Evolutionary conservation across 64 coral and sea anemone species (phyloP).

Genomic region (Orbicella faveolata): DNA sequence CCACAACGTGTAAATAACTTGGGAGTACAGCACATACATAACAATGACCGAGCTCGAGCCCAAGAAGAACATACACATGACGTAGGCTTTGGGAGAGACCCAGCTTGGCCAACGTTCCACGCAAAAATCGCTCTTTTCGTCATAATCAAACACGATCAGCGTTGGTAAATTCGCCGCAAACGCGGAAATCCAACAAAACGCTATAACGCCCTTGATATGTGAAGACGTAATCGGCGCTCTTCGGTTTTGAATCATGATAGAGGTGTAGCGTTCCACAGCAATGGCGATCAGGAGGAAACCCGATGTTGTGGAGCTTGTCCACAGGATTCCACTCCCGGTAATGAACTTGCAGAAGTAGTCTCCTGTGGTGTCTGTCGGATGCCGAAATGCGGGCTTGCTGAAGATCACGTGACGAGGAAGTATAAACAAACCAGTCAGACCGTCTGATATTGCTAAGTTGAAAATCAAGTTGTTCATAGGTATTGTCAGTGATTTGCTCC

Average conservation of each 20-base stretch:
- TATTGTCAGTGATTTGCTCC: constrained; percentile 42
- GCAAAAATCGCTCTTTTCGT: constrained; percentile 47
- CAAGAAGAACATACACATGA: constrained; percentile 34
- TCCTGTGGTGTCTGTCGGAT: neutral
- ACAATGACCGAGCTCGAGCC: constrained; percentile 49
- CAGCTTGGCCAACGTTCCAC: constrained; percentile 41
- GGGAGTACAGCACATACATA: constrained; percentile 55
- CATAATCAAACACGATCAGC: constrained; percentile 34
- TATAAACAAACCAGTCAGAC: constrained; percentile 35
- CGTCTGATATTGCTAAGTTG: constrained; percentile 50
- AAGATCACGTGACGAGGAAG: constrained; percentile 57
- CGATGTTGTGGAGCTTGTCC: constrained; percentile 48
- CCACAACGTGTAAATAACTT: constrained; percentile 55
- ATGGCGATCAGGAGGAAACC: constrained; percentile 61
- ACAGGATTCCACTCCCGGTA: constrained; percentile 46
- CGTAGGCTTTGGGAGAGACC: constrained; percentile 54
- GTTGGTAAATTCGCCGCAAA: constrained; percentile 38
- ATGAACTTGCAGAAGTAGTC: constrained; percentile 65
- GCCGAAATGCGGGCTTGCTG: constrained; percentile 6
- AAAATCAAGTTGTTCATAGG: constrained; percentile 61
- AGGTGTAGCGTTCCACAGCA: constrained; percentile 46
- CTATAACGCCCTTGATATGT: constrained; percentile 25
- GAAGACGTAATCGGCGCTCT: neutral
- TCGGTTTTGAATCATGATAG: constrained; percentile 6
- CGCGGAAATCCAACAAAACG: constrained; percentile 47